A percentile compares a stretch with the other conserved stretches of the same genome.
Evolutionary conservation across 2,888 invertebrate species (phyloP).

Genomic region (Rhimphoctona megacephalus): DNA sequence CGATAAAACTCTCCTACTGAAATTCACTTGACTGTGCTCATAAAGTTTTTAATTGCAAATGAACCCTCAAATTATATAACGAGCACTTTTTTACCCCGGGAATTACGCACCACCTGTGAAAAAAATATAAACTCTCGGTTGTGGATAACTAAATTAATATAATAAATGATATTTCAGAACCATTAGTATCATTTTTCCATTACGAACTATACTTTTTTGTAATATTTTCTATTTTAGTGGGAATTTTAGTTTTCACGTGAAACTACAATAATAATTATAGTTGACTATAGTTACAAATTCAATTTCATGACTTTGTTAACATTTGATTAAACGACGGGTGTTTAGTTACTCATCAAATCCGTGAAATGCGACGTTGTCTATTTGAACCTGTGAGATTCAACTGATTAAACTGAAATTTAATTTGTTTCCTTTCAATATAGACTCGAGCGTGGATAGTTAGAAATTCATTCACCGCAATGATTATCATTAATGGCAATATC

Average conservation of each 20-base stretch:
- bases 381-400: not conserved
- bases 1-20: constrained; percentile 1
- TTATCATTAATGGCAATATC: not conserved
- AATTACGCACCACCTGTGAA: constrained; percentile 14
- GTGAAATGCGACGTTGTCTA: not conserved
- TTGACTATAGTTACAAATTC: too few relatives aligned
- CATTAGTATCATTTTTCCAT: not conserved
- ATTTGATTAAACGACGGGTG: not conserved
- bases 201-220: not conserved
- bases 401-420: not conserved
- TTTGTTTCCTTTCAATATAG: not conserved
- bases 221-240: not conserved
- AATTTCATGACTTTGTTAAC: not conserved
- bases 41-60: constrained; percentile 51
- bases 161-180: not conserved
- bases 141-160: too few relatives aligned
- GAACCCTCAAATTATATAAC: constrained; percentile 24
- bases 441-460: too few relatives aligned
- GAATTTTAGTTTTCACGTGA: not conserved
- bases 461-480: constrained; percentile 6
- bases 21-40: constrained; percentile 10
- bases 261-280: not conserved
- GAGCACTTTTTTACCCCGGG: not conserved
- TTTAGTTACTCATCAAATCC: not conserved
- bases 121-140: too few relatives aligned